Evolutionary conservation across 2,888 invertebrate genomes (phyloP).

Genomic region (Rhagonycha fulva): DNA sequence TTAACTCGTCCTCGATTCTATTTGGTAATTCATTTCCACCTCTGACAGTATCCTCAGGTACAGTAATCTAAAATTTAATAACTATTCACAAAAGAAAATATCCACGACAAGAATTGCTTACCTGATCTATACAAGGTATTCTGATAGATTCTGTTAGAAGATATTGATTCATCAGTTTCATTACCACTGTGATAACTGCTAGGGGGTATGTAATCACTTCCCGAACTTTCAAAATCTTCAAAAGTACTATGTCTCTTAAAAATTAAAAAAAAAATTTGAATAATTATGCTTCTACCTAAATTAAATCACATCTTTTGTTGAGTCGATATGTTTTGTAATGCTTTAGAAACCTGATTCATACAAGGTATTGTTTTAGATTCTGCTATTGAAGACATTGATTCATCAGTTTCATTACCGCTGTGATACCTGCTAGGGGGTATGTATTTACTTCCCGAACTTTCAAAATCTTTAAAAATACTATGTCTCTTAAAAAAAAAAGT

Average conservation of each 20-base stretch:
- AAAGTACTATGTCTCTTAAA: not conserved
- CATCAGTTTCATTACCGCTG: not conserved
- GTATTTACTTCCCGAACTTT: not conserved
- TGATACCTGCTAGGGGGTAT: not conserved
- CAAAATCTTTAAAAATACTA: not conserved
- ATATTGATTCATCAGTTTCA: not conserved
- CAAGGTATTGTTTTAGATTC: not conserved
- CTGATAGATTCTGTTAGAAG: not conserved
- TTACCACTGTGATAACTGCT: not conserved
- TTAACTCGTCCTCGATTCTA: not conserved
- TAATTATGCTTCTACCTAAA: not conserved
- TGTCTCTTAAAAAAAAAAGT: not conserved
- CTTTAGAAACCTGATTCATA: not conserved
- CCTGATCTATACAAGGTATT: not conserved
- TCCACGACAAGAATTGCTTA: not conserved
- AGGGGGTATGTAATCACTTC: not conserved
- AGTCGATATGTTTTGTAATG: not conserved
- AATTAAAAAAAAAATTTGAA: not conserved
- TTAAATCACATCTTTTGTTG: not conserved
- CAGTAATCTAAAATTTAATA: not conserved
- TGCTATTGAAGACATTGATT: not conserved
- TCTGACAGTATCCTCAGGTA: not conserved
- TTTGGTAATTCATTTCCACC: not conserved
- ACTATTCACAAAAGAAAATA: not conserved
- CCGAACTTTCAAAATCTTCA: not conserved